Evolutionary conservation across 2,113 vertebrate genomes (phyloP).

Genomic region (Tragulus kanchil): DNA sequence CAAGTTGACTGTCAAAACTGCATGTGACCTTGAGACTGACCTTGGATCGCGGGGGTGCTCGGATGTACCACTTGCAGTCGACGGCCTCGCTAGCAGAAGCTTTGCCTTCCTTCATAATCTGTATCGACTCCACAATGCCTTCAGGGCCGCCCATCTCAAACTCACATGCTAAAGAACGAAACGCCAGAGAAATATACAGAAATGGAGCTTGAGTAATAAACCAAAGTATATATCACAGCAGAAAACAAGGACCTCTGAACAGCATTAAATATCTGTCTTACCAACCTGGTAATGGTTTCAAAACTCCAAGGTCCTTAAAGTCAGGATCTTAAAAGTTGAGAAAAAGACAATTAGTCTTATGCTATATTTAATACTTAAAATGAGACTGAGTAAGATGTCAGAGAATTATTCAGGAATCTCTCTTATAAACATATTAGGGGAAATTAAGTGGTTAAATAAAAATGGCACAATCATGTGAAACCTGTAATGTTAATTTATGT

Average conservation of each 20-base stretch:
- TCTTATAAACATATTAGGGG: neutral
- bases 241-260: constrained; percentile 73
- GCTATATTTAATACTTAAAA: constrained; percentile 50
- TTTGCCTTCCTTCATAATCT: constrained; percentile 97
- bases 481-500: neutral
- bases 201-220: constrained; percentile 86
- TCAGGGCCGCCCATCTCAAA: constrained; percentile 99
- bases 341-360: constrained; percentile 85
- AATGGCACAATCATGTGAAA: neutral
- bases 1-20: constrained; percentile 72
- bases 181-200: constrained; percentile 82
- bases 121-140: constrained; percentile 98
- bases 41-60: constrained; percentile 97
- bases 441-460: neutral
- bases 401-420: neutral
- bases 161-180: constrained; percentile 94
- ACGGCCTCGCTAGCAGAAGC: constrained; percentile 95
- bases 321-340: constrained; percentile 96
- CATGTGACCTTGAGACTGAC: constrained; percentile 89
- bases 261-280: constrained; percentile 86
- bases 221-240: constrained; percentile 81
- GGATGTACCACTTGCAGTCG: constrained; percentile 99
- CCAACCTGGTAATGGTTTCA: constrained; percentile 98
- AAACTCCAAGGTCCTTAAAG: constrained; percentile 97
- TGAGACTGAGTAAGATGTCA: neutral